Evolutionary conservation across 2,113 vertebrate species (phyloP), one percentile per base, ranked within the genome.

Genomic region (Athene noctua): DNA sequence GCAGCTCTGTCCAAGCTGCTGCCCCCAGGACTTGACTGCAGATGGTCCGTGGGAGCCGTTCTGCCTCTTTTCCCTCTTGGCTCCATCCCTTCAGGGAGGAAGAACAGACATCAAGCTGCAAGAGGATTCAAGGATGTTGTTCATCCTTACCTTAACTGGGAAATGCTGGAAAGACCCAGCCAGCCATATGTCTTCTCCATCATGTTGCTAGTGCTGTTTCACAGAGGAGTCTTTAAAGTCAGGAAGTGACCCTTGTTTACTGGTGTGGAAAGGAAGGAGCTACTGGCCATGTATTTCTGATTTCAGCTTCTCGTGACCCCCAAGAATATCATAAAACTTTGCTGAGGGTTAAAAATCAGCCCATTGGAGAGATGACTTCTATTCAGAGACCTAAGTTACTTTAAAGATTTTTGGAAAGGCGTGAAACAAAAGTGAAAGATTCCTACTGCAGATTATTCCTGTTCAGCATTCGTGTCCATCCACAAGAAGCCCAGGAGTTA

Each of bases 361-460:
- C 49, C 22, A 19, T 30, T 4, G 2, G 29, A 89, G 71, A 74
- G 25, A 42, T 32, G 6, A 32, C 19, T 54, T 49, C 42, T 65
- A 38, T 70, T 49, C 86, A 77, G 40, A 61, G 25, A 19, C 9
- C 10, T 7, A 26, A 34, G 36, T 79, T n/a, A 36, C 27, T 59
- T 70, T 86, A 67, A 67, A 85, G 30, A n/a, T 36, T 90, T 94
- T 83, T 75, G 36, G 71, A 86, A 89, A 89, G 32, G 16, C 34
- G 36, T 77, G 81, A 97, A 96, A 70, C 58, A 92, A 51, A 92
- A 93, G n/a, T 13, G 52, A 66, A 92, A 96, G 85, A 73, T 88
- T 65, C 51, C 86, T 82, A 68, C 27, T 57, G n/a, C 42, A 61
- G 85, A 81, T 92, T 67, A 81, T 92, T 67, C 36, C 46, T 44